Evolutionary conservation across 1,140 invertebrate species (phyloP).

Genomic region (Phortica variegata): DNA sequence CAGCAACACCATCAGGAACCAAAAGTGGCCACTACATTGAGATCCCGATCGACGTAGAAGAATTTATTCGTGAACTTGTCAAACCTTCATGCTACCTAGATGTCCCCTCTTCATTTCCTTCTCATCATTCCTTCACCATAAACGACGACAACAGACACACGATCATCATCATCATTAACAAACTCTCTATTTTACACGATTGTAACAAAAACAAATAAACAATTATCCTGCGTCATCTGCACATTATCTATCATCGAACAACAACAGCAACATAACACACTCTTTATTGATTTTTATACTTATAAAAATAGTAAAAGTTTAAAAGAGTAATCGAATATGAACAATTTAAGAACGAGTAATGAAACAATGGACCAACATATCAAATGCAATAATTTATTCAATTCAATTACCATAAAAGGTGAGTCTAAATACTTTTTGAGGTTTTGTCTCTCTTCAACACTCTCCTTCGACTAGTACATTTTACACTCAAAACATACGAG

Average conservation of each 20-base stretch:
- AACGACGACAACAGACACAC: conserved; percentile 15
- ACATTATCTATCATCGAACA: too few relatives aligned
- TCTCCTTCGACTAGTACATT: too few relatives aligned
- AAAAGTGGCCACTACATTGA: not conserved
- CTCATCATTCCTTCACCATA: not conserved
- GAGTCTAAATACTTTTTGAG: too few relatives aligned
- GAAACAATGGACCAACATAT: conserved; percentile 56
- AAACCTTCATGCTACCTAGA: too few relatives aligned
- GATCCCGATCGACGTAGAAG: not conserved
- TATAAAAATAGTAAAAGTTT: conserved; percentile 10
- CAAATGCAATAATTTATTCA: conserved; percentile 55
- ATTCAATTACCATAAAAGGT: conserved; percentile 48
- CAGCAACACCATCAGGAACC: not conserved
- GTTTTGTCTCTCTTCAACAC: too few relatives aligned
- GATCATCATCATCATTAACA: conserved; percentile 14
- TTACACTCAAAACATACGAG: too few relatives aligned
- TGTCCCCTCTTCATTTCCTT: not conserved
- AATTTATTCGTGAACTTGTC: too few relatives aligned
- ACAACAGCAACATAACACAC: conserved; percentile 5
- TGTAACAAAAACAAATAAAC: conserved; percentile 5
- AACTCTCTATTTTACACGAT: too few relatives aligned
- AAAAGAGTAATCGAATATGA: conserved; percentile 5
- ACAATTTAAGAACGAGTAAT: conserved; percentile 49
- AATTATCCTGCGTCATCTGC: not conserved
- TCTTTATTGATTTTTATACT: conserved; percentile 8